phyloP scores from a whole-genome alignment of 2,888 invertebrate species.

The Chamaedrilus cognettii region DNA sequence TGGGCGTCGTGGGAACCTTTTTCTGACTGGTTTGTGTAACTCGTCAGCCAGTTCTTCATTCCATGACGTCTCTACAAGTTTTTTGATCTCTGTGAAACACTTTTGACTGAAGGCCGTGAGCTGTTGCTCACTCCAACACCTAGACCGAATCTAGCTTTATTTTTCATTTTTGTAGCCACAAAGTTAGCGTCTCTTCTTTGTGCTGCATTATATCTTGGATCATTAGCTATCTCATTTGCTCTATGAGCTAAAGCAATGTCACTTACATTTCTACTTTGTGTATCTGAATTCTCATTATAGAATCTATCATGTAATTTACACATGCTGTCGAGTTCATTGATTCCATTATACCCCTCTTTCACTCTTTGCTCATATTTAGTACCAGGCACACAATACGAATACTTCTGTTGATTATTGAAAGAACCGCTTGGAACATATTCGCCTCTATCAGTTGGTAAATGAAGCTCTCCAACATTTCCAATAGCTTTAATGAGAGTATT shows the following conservation, averaged over 20 bases:
- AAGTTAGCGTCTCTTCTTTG: slow-evolving; percentile 3
- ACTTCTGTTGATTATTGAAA: not conserved
- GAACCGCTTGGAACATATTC: not conserved
- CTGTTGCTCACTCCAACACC: too few species aligned
- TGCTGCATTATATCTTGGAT: not conserved
- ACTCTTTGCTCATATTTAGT: slow-evolving; percentile 5
- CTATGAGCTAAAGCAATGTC: slow-evolving; percentile 4
- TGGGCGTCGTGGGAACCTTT: not conserved
- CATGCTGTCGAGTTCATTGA: slow-evolving; percentile 1
- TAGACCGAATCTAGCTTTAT: slow-evolving; percentile 9
- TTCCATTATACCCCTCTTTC: slow-evolving; percentile 4
- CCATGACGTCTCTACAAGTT: not conserved
- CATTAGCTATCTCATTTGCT: slow-evolving; percentile 9
- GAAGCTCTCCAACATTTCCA: slow-evolving; percentile 1
- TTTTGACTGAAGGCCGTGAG: too few species aligned
- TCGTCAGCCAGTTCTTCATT: slow-evolving; percentile 6
- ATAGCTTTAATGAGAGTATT: not conserved
- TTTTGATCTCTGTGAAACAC: not conserved
- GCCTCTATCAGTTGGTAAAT: not conserved
- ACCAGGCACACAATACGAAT: slow-evolving; percentile 8
- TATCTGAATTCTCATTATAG: slow-evolving; percentile 2
- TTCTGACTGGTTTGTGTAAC: slow-evolving; percentile 5
- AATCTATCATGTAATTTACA: slow-evolving; percentile 8
- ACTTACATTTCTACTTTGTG: slow-evolving; percentile 3
- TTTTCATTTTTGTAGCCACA: not conserved